Percentiles rank a stretch among this genome's conserved stretches.
phyloP scores from a whole-genome alignment of 1,140 invertebrate species.

The Calephelis nemesis region DNA sequence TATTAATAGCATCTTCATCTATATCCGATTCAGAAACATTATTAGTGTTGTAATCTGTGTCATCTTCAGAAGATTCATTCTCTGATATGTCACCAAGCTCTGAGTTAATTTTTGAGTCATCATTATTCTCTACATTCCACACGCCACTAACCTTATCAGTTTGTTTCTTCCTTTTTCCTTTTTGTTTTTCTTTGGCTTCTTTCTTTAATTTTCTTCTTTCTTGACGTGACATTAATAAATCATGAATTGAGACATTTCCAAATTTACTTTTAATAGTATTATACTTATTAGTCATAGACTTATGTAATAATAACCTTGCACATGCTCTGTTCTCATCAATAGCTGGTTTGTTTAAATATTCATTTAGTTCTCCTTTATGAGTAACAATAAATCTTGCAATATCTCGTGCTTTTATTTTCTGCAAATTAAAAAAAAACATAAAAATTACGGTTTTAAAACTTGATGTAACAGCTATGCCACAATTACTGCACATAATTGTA shows the following conservation, averaged over 20 bases:
- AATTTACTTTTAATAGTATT: slow-evolving; percentile 58
- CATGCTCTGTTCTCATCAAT: slow-evolving; percentile 64
- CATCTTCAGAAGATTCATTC: neutral
- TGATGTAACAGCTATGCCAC: too few relatives aligned
- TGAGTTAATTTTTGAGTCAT: slow-evolving; percentile 29
- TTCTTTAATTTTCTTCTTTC: slow-evolving; percentile 66
- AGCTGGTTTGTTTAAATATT: slow-evolving; percentile 59
- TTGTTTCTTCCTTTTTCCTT: slow-evolving; percentile 61
- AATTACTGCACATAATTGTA: too few relatives aligned
- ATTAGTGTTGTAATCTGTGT: neutral
- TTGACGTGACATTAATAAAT: slow-evolving; percentile 66
- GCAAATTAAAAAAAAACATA: slow-evolving; percentile 33
- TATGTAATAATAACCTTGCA: slow-evolving; percentile 63
- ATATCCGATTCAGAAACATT: slow-evolving; percentile 8
- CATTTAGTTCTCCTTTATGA: slow-evolving; percentile 56
- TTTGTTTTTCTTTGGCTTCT: slow-evolving; percentile 58
- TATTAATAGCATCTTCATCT: neutral
- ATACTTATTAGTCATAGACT: slow-evolving; percentile 62
- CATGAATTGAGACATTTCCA: slow-evolving; percentile 58
- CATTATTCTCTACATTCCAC: slow-evolving; percentile 55
- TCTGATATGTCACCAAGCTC: slow-evolving; percentile 25
- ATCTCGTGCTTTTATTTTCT: slow-evolving; percentile 70
- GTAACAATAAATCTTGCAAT: slow-evolving; percentile 64
- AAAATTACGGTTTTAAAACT: neutral
- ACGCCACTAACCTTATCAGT: slow-evolving; percentile 46